Evolutionary conservation across 2,888 invertebrate species (phyloP).

Genomic region (Netelia virgata): DNA sequence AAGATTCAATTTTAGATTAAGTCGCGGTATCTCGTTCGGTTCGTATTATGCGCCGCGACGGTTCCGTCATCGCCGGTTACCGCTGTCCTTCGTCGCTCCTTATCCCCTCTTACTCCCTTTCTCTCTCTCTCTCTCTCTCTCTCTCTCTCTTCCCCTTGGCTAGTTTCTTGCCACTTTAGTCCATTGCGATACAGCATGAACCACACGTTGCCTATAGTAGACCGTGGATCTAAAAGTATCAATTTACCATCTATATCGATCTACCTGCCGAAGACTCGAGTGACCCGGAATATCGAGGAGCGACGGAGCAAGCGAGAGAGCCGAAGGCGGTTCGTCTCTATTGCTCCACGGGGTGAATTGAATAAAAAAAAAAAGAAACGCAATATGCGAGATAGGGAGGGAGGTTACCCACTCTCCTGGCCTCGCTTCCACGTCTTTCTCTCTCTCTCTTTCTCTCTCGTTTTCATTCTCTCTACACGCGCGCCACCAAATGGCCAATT

Average conservation of each 20-base stretch:
- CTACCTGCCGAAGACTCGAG: background rate
- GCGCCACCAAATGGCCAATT: slow-evolving; percentile 84
- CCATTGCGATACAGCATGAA: background rate
- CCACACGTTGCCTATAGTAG: background rate
- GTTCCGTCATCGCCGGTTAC: slow-evolving; percentile 62
- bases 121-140: background rate
- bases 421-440: slow-evolving; percentile 62
- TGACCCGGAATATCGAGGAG: slow-evolving; percentile 1
- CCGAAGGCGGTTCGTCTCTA: slow-evolving; percentile 15
- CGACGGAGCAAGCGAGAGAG: background rate
- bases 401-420: slow-evolving; percentile 60
- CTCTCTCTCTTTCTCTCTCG: slow-evolving; percentile 63
- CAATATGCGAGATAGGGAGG: slow-evolving; percentile 70
- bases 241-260: background rate
- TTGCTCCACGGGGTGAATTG: background rate
- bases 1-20: slow-evolving; percentile 77
- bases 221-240: background rate
- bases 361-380: slow-evolving; percentile 69
- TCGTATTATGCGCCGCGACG: slow-evolving; percentile 51
- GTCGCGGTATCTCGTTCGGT: slow-evolving; percentile 51
- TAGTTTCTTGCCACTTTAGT: too few relatives aligned
- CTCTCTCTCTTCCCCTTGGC: background rate
- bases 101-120: slow-evolving; percentile 8
- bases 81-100: slow-evolving; percentile 30
- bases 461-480: slow-evolving; percentile 64